phyloP scores from a whole-genome alignment of 2,113 vertebrate genomes.

The Oncorhynchus gorbuscha region DNA sequence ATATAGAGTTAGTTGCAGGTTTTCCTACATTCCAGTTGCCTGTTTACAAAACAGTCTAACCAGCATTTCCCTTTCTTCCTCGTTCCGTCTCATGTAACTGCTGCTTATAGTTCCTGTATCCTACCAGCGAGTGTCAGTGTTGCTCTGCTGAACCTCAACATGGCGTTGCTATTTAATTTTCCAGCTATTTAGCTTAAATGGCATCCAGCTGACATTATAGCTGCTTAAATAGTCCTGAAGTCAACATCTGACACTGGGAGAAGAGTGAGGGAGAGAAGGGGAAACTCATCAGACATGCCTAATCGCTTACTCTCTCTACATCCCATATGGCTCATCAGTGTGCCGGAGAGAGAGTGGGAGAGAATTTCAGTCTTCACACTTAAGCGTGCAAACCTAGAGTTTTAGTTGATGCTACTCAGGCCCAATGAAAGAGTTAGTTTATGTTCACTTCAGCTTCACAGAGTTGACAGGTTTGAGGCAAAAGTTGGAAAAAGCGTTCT shows the following conservation, averaged over 20 bases:
- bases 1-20: too few species aligned
- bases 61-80: too few species aligned
- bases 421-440: background rate
- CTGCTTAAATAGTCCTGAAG: slow-evolving; percentile 53
- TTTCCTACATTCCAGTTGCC: too few species aligned
- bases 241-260: slow-evolving; percentile 43
- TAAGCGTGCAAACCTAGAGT: slow-evolving; percentile 24
- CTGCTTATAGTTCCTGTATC: slow-evolving; percentile 28
- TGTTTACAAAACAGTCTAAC: too few species aligned
- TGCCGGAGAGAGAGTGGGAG: background rate
- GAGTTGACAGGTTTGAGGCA: too few species aligned
- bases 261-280: slow-evolving; percentile 26
- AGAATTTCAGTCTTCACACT: background rate
- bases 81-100: too few species aligned
- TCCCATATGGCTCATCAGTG: slow-evolving; percentile 38
- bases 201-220: slow-evolving; percentile 50
- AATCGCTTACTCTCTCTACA: slow-evolving; percentile 4
- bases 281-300: slow-evolving; percentile 39
- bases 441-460: too few species aligned
- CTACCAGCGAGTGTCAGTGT: slow-evolving; percentile 69
- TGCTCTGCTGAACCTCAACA: slow-evolving; percentile 53
- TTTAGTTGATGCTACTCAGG: slow-evolving; percentile 13
- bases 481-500: too few species aligned
- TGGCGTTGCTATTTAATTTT: slow-evolving; percentile 60
- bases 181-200: slow-evolving; percentile 60